Evolutionary conservation across 2,797 vertebrate species (phyloP), one percentile per base, ranked within the genome.

Genomic region (Danionella dracula): DNA sequence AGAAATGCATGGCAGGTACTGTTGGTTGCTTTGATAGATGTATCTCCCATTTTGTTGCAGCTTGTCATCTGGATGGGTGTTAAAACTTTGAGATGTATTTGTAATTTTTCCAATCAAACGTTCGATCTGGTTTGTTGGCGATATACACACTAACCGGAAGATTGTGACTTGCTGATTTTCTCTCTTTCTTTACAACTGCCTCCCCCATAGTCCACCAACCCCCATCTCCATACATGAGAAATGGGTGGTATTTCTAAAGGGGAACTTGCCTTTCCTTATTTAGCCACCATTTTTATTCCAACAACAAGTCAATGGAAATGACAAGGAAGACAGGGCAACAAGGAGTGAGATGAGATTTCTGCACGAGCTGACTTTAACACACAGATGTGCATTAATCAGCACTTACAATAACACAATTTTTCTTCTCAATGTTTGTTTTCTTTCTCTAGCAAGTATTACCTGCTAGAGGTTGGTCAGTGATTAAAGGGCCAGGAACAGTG

Each of bases 211-310:
- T 76, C 78, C 78, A 77, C 82, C 86, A 85, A 86, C 85, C 85
- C 85, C 85, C 86, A 83, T 81, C 78, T 80, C 83, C 75, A 73
- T 55, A 56, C 73, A 72, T 77, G 76, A 87, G 82, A 86, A 86
- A 85, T 87, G 86, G 85, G 78, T 85, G 87, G 85, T 83, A 83
- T 89, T 86, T 86, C 80, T 74, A 78, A 27, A 86, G 77, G 78
- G 82, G 86, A 85, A 85, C 83, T 84, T 83, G 80, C 82, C 82
- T 88, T 88, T 88, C 86, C 86, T 82, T 86, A 87, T 89, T 87
- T 87, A 90, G 86, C 83, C 84, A 86, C 86, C 82, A 86, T 89
- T 86, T 84, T 83, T 86, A 83, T 84, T 85, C 80, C 76, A 74
- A 75, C 74, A 77, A 75, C 76, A 78, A 82, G 79, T 81, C 76